Conservation (phyloP, 2,113 vertebrate species). For the Colius striatus region DNA sequence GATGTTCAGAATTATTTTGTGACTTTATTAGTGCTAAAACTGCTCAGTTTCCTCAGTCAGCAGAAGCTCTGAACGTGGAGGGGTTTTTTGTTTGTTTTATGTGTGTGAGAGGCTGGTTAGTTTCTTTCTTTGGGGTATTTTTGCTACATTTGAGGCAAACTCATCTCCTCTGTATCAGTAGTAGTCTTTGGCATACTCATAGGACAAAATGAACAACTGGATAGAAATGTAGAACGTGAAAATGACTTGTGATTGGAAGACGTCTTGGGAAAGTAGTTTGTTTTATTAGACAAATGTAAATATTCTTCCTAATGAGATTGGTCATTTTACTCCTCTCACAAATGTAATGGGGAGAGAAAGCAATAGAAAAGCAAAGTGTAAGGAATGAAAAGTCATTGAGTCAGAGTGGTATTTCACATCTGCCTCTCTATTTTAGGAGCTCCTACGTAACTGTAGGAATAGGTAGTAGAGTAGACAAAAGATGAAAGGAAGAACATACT, state of each 20-base stretch:
- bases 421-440: not conserved
- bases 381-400: not conserved
- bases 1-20: slow-evolving; percentile 18
- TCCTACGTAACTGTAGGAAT: not conserved
- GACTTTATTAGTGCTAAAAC: not conserved
- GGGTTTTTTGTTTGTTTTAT: not conserved
- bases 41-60: not conserved
- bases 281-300: not conserved
- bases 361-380: not conserved
- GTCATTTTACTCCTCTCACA: not conserved
- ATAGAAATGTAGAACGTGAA: not conserved
- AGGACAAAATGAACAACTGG: not conserved
- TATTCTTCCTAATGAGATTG: not conserved
- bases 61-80: not conserved
- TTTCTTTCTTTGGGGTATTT: not conserved
- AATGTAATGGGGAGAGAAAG: not conserved
- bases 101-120: not conserved
- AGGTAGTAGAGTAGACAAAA: not conserved
- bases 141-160: not conserved
- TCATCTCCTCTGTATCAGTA: not conserved
- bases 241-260: not conserved
- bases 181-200: not conserved
- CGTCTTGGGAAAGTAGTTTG: not conserved
- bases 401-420: not conserved
- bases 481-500: not conserved